Base-by-base conservation (phyloP, 2,888 invertebrate genomes). In the Dicyrtomina minuta region DNA sequence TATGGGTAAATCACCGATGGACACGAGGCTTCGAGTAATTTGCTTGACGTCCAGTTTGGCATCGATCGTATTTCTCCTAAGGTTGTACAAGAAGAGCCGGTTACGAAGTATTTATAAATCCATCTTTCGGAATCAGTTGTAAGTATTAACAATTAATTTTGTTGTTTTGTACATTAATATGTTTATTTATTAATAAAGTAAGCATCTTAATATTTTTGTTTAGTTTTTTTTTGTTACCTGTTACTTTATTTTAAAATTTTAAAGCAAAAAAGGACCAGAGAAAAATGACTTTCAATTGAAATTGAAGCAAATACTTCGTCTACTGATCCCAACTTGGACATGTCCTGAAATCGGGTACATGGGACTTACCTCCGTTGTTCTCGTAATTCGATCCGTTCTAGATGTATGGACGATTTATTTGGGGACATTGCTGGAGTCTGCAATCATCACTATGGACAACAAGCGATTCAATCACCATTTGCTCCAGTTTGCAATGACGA, bases 381-480 rank as follows among this genome's bases (percentile, higher is more conserved):
- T 99, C 51, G 86, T 96, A 24, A 89, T 92, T 1, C 86, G 97
- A 77, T 96, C 98, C 0, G 86, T 95, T 77, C 96, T 96, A 80
- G 99, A 99, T 83, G 87, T 99, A 65, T 99, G 96, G 96, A 89
- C 98, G 85, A 99, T 99, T 78, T 91, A 93, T 80, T 93, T 92
- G 81, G 92, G 93, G 13, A 98, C 98, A 1, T 86, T 91, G 67
- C 89, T 98, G 78, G 98, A 98, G 86, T 93, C 92, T 91, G 77
- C 77, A 5, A 77, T 75, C 15, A 76, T 74, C 5, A 68, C 68
- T 13, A 71, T 72, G 39, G 73, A 76, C 44, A 70, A 69, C 6
- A 24, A 56, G 8, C 59, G 66, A 46, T 76, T 77, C 43, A 74
- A 75, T 62, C 26, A 66, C 2, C 77, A 75, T 58, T 65, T 77